These are phyloP conservation scores for Aphidius ervi DNA, from an alignment of 1,140 invertebrate genomes.

Conservation along the genomic window DNA sequence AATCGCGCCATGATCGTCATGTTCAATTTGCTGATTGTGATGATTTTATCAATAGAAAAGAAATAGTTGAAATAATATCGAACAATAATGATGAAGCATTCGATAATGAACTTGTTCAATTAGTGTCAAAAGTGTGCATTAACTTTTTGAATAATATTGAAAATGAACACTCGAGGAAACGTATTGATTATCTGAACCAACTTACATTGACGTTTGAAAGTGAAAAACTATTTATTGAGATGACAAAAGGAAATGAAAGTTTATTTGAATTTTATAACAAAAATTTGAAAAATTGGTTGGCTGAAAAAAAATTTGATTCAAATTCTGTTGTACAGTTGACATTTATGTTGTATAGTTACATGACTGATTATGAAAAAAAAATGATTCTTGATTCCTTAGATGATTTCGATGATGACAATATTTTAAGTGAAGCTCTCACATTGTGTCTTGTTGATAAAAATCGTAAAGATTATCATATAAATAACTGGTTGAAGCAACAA, in stretches of 20 bases:
- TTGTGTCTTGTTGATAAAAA: constrained; percentile 44
- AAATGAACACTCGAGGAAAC: constrained; percentile 32
- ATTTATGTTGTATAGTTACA: constrained; percentile 56
- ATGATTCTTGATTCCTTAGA: constrained; percentile 53
- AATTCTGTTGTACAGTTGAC: constrained; percentile 55
- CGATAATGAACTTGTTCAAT: constrained; percentile 45
- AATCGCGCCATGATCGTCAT: constrained; percentile 35
- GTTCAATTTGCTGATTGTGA: constrained; percentile 42
- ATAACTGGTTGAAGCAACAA: constrained; percentile 48
- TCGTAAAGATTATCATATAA: constrained; percentile 48
- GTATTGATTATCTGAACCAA: constrained; percentile 45
- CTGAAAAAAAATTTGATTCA: constrained; percentile 39
- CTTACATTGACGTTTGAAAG: constrained; percentile 50
- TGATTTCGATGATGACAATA: constrained; percentile 33
- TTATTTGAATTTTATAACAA: constrained; percentile 52
- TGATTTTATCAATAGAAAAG: constrained; percentile 10
- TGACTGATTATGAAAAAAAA: constrained; percentile 49
- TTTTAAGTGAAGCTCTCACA: constrained; percentile 33
- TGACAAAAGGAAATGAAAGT: constrained; percentile 39
- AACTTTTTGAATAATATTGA: constrained; percentile 52
- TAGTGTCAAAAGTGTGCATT: constrained; percentile 52
- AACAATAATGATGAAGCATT: constrained; percentile 31
- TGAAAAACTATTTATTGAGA: constrained; percentile 41
- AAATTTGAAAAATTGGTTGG: constrained; percentile 52
- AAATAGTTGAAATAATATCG: constrained; percentile 5